These are phyloP conservation scores for Mionectes macconnelli DNA, from an alignment of 2,113 vertebrate genomes.

Conservation along the genomic window DNA sequence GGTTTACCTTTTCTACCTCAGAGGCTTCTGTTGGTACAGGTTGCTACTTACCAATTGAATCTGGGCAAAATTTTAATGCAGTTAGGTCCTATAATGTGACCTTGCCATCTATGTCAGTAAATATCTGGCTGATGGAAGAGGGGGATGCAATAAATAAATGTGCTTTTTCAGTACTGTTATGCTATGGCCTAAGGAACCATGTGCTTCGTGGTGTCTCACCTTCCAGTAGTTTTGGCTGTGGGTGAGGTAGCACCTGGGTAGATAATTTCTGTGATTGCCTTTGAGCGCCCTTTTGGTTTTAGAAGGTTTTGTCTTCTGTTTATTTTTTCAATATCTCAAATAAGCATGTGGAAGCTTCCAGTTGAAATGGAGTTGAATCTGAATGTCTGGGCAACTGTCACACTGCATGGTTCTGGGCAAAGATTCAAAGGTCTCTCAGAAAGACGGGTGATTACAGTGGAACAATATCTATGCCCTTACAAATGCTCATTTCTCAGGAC, in stretches of 20 bases:
- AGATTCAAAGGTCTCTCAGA: not conserved
- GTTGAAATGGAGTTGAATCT: not conserved
- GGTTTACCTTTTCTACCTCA: not conserved
- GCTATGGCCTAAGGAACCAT: not conserved
- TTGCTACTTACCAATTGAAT: not conserved
- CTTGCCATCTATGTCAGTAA: not conserved
- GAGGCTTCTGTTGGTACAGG: not conserved
- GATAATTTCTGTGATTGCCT: not conserved
- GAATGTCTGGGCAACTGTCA: not conserved
- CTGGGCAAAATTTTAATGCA: not conserved
- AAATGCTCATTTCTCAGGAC: not conserved
- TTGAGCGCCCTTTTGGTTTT: not conserved
- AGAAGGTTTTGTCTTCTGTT: not conserved
- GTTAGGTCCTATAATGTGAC: not conserved
- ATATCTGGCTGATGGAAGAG: not conserved
- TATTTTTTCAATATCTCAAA: not conserved
- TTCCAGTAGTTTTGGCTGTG: not conserved
- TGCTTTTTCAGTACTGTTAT: not conserved
- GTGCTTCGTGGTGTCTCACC: not conserved
- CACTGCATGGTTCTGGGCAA: not conserved
- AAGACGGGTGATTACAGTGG: not conserved
- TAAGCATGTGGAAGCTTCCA: not conserved
- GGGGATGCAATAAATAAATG: not conserved
- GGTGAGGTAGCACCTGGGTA: not conserved
- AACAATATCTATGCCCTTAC: not conserved